These are phyloP conservation scores for Pseudobourletiella spinata DNA, from an alignment of 1,140 invertebrate species.

Conservation along the genomic window DNA sequence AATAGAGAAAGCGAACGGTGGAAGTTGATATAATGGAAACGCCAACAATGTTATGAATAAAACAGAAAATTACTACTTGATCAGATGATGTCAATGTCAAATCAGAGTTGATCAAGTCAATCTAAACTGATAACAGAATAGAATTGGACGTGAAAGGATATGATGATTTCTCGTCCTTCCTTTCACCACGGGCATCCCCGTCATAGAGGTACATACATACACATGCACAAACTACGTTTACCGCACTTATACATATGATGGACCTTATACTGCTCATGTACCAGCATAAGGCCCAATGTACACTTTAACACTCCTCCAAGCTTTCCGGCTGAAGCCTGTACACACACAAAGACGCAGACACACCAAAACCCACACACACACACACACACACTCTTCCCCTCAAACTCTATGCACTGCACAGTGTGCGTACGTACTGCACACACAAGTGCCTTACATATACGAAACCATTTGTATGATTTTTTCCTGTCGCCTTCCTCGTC, in stretches of 20 bases:
- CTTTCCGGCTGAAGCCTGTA: too few species aligned
- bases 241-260: too few species aligned
- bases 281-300: too few species aligned
- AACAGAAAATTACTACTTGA: background rate
- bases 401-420: background rate
- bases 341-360: too few species aligned
- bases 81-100: constrained; percentile 29
- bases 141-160: constrained; percentile 27
- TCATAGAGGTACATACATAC: too few species aligned
- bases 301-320: too few species aligned
- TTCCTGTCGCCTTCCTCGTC: background rate
- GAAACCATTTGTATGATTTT: constrained; percentile 23
- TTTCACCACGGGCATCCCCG: too few species aligned
- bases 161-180: constrained; percentile 20
- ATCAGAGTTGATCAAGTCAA: constrained; percentile 33
- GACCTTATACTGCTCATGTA: too few species aligned
- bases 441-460: background rate
- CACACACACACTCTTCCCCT: too few species aligned
- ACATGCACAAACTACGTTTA: too few species aligned
- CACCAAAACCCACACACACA: too few species aligned
- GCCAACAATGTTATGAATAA: background rate
- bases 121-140: constrained; percentile 25
- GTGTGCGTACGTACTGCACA: background rate
- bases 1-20: too few species aligned
- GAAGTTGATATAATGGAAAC: background rate